Conservation (phyloP, 2,797 vertebrate genomes). For the Mionectes olivaceus region DNA sequence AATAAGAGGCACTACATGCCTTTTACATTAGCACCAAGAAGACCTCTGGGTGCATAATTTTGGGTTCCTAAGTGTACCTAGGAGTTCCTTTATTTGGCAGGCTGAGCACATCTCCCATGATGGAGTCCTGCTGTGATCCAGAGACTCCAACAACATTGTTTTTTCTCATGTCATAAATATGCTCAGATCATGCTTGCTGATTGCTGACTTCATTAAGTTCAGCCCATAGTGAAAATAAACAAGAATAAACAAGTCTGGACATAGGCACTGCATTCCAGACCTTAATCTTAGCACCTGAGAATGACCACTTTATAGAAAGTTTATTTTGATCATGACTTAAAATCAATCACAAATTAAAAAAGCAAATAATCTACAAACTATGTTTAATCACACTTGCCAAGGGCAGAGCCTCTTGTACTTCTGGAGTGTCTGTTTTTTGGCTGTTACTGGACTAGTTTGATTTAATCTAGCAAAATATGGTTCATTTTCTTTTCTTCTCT, state of each 20-base stretch:
- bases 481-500: not conserved
- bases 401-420: not conserved
- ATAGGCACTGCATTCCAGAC: not conserved
- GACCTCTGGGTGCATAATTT: not conserved
- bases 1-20: not conserved
- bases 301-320: not conserved
- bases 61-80: not conserved
- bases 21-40: not conserved
- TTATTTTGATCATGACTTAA: not conserved
- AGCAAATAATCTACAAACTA: not conserved
- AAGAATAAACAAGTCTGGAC: not conserved
- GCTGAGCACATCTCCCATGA: not conserved
- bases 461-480: not conserved
- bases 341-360: not conserved
- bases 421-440: not conserved
- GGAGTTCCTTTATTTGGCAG: not conserved
- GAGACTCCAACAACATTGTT: not conserved
- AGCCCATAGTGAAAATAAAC: not conserved
- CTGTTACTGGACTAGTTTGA: not conserved
- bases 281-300: not conserved
- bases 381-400: not conserved
- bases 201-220: not conserved
- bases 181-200: not conserved
- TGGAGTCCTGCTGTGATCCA: not conserved
- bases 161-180: not conserved